These are phyloP conservation scores for Labeo rohita DNA, from an alignment of 2,113 vertebrate species.

Conservation along the genomic window DNA sequence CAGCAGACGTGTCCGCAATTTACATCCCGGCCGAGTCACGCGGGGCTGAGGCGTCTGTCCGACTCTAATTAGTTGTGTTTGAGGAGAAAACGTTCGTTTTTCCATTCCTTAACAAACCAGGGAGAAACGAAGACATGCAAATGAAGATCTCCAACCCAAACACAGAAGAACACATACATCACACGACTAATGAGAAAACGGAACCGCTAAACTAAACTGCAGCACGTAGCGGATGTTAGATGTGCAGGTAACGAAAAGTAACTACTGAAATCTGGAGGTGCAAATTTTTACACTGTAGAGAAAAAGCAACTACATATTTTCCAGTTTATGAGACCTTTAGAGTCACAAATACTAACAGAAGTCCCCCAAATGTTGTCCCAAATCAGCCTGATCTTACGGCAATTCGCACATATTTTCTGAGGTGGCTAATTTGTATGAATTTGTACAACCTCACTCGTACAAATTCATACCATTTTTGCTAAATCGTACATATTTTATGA, in stretches of 20 bases:
- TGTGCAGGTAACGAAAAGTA: not conserved
- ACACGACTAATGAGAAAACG: constrained; percentile 7
- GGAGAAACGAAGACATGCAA: constrained; percentile 48
- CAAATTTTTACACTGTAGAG: not conserved
- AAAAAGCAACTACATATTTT: not conserved
- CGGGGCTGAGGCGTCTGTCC: constrained; percentile 53
- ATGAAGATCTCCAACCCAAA: constrained; percentile 51
- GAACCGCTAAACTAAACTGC: not conserved
- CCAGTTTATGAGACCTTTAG: not conserved
- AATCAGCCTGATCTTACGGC: too few species aligned
- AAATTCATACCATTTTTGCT: too few species aligned
- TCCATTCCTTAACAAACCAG: constrained; percentile 57
- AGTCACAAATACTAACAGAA: not conserved
- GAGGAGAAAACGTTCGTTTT: constrained; percentile 45
- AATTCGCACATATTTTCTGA: too few species aligned
- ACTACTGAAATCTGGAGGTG: not conserved
- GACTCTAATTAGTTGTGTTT: constrained; percentile 64
- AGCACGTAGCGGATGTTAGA: not conserved
- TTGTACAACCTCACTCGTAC: too few species aligned
- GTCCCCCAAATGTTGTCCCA: not conserved
- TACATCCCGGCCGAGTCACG: constrained; percentile 53
- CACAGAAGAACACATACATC: constrained; percentile 44
- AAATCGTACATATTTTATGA: too few species aligned
- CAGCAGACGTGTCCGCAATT: constrained; percentile 37
- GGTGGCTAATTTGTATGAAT: too few species aligned